A percentile compares a stretch with the other conserved stretches of the same genome.
These are phyloP conservation scores for Equus quagga DNA, from an alignment of 2,113 vertebrate genomes.

Conservation along the genomic window DNA sequence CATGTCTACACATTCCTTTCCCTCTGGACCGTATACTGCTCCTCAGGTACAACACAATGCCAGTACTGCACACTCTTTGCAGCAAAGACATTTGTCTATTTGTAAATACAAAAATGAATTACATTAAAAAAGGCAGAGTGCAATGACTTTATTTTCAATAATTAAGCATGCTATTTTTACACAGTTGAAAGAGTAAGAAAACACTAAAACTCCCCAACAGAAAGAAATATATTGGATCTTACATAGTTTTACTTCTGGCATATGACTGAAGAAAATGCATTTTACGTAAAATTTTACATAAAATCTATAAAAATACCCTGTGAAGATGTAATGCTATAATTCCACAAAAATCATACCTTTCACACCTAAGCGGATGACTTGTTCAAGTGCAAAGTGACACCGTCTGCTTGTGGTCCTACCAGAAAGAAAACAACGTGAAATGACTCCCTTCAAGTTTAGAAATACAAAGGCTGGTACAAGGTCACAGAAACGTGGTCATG, in stretches of 20 bases:
- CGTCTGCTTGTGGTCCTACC: constrained; percentile 91
- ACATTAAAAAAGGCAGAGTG: neutral
- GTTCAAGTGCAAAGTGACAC: constrained; percentile 94
- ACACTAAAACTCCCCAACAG: neutral
- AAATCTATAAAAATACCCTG: neutral
- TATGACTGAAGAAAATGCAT: neutral
- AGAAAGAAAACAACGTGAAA: neutral
- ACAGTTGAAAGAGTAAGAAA: neutral
- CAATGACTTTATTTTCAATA: neutral
- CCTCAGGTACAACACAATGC: rapidly evolving
- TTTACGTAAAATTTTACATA: neutral
- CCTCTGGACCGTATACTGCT: no score
- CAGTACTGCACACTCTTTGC: rapidly evolving
- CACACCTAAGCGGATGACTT: constrained; percentile 88
- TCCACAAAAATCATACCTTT: constrained; percentile 85
- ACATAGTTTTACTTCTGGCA: neutral
- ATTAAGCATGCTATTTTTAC: neutral
- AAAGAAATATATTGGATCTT: neutral
- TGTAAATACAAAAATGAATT: neutral
- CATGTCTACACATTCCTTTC: rapidly evolving
- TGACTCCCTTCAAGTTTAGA: neutral
- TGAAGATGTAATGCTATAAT: neutral
- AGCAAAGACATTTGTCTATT: no score
- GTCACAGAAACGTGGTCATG: neutral
- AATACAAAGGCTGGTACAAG: rapidly evolving